Conservation (phyloP, 1,140 invertebrate species). For the Elysia chlorotica region DNA sequence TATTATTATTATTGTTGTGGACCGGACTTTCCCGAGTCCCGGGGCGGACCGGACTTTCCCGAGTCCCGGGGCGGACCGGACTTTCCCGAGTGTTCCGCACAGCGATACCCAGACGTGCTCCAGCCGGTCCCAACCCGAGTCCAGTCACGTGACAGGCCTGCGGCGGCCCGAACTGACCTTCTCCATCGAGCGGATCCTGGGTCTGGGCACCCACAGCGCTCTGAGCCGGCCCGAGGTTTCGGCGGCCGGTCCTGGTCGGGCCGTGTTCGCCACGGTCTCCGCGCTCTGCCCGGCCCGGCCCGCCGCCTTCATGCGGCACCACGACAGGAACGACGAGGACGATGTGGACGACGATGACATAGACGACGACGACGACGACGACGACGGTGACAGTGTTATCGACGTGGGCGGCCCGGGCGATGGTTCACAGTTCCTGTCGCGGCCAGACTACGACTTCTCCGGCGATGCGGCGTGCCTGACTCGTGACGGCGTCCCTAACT, state of each 20-base stretch:
- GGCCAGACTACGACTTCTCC: background rate
- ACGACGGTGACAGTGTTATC: background rate
- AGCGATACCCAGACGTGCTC: no score
- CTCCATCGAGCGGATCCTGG: slow-evolving; percentile 50
- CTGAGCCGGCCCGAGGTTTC: background rate
- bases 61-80: no score
- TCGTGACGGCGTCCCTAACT: slow-evolving; percentile 25
- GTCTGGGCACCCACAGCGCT: slow-evolving; percentile 5
- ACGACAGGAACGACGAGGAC: background rate
- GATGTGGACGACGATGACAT: slow-evolving; percentile 7
- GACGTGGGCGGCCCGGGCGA: background rate
- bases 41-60: no score
- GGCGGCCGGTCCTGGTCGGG: no score
- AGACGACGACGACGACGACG: slow-evolving; percentile 4
- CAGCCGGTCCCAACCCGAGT: background rate
- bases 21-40: no score
- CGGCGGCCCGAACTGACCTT: slow-evolving; percentile 24
- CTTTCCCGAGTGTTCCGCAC: no score
- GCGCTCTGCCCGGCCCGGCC: no score
- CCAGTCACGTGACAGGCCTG: background rate
- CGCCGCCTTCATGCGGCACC: no score
- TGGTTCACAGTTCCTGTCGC: background rate
- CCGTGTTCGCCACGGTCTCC: no score
- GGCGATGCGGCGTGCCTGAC: background rate
- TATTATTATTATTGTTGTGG: no score